Evolutionary conservation across 2,888 invertebrate genomes (phyloP).

Genomic region (Lepidonotus clava): DNA sequence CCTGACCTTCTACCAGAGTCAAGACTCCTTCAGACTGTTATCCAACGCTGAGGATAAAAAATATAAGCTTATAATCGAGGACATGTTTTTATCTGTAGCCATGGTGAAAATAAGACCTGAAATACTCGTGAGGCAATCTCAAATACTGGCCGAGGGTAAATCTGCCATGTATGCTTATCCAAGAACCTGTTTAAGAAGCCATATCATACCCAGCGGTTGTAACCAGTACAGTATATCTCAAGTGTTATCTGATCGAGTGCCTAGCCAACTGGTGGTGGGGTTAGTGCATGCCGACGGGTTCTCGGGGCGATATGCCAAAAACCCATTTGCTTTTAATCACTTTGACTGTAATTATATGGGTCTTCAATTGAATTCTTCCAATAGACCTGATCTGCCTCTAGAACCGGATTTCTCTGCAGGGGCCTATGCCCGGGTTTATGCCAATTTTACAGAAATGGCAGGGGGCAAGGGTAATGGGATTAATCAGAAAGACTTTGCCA

Average conservation of each 20-base stretch:
- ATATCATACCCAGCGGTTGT: not conserved
- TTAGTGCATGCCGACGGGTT: not conserved
- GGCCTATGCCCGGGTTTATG: not conserved
- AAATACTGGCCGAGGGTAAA: not conserved
- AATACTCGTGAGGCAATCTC: not conserved
- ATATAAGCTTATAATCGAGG: not conserved
- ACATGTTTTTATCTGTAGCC: not conserved
- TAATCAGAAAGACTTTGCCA: not conserved
- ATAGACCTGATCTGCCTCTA: not conserved
- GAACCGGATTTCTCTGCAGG: not conserved
- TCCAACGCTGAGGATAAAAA: not conserved
- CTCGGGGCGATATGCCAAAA: not conserved
- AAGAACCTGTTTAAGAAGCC: not conserved
- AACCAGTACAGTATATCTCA: not conserved
- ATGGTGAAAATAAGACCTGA: not conserved
- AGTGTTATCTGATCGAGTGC: not conserved
- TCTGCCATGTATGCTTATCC: not conserved
- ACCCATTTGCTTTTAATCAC: not conserved
- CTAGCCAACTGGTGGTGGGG: not conserved
- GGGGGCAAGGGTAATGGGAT: not conserved
- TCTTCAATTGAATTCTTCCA: not conserved
- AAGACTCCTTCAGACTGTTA: not conserved
- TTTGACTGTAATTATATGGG: not conserved
- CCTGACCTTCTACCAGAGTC: not conserved
- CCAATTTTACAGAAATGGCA: too few relatives aligned